Conservation (phyloP, 2,888 invertebrate species). For the Plebejus argus region DNA sequence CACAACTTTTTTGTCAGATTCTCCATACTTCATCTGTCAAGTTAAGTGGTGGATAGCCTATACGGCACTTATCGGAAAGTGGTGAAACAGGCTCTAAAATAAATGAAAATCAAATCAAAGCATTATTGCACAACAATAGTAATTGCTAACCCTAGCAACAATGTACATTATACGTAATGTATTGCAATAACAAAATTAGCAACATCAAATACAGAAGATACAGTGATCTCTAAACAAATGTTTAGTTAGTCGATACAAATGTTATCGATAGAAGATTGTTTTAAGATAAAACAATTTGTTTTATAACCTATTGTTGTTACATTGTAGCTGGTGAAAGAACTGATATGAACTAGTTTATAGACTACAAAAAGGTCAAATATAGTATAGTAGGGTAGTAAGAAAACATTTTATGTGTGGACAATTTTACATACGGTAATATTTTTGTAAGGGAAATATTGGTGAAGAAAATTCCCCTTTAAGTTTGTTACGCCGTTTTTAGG, state of each 20-base stretch:
- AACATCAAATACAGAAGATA: slow-evolving; percentile 43
- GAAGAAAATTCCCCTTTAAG: too few relatives aligned
- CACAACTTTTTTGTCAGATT: too few relatives aligned
- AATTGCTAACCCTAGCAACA: slow-evolving; percentile 46
- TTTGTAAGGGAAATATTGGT: too few relatives aligned
- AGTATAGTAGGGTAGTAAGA: too few relatives aligned
- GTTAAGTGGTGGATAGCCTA: too few relatives aligned
- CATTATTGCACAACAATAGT: background rate
- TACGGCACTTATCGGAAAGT: too few relatives aligned
- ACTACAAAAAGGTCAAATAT: background rate
- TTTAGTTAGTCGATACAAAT: slow-evolving; percentile 41
- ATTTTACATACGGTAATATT: too few relatives aligned
- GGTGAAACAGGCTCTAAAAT: too few relatives aligned
- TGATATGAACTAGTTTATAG: background rate
- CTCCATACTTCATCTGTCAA: too few relatives aligned
- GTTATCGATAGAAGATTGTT: slow-evolving; percentile 46
- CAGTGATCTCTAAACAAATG: slow-evolving; percentile 39
- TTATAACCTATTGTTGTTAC: slow-evolving; percentile 6
- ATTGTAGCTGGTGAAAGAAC: background rate
- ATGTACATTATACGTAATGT: slow-evolving; percentile 50
- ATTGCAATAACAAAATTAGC: slow-evolving; percentile 50
- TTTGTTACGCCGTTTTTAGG: too few relatives aligned
- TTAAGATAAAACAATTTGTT: slow-evolving; percentile 40
- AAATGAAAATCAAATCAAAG: too few relatives aligned
- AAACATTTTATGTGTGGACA: too few relatives aligned